Conservation (phyloP, 2,113 vertebrate genomes). For the Toxostoma redivivum region DNA sequence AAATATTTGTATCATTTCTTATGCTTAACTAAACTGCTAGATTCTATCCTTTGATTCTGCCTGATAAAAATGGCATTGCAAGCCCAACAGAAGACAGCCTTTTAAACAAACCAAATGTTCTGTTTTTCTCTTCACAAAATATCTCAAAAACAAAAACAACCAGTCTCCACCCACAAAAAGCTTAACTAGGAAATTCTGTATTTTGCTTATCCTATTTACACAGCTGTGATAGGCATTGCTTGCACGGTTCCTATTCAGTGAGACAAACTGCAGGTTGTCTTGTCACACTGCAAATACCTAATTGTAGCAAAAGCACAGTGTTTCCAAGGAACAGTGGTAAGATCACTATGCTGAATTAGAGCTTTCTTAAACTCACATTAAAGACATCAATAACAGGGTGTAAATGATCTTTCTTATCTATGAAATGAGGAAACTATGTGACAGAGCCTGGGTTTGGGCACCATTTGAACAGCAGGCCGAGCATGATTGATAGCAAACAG, state of each 20-base stretch:
- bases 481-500: neutral
- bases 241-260: neutral
- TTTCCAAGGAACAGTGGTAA: neutral
- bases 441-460: neutral
- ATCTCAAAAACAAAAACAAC: neutral
- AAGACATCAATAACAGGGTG: neutral
- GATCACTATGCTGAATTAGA: neutral
- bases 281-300: neutral
- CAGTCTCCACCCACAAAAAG: neutral
- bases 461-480: neutral
- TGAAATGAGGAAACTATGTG: neutral
- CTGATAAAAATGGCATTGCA: neutral
- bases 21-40: neutral
- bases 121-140: neutral
- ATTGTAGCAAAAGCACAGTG: neutral
- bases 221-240: neutral
- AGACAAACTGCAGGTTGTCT: neutral
- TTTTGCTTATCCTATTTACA: neutral
- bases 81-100: neutral
- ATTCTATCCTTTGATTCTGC: neutral
- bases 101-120: neutral
- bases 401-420: neutral
- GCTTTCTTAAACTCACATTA: neutral
- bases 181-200: neutral
- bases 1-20: neutral